These are phyloP conservation scores for Beaufortia kweichowensis DNA, from an alignment of 2,113 vertebrate species.

Conservation along the genomic window DNA sequence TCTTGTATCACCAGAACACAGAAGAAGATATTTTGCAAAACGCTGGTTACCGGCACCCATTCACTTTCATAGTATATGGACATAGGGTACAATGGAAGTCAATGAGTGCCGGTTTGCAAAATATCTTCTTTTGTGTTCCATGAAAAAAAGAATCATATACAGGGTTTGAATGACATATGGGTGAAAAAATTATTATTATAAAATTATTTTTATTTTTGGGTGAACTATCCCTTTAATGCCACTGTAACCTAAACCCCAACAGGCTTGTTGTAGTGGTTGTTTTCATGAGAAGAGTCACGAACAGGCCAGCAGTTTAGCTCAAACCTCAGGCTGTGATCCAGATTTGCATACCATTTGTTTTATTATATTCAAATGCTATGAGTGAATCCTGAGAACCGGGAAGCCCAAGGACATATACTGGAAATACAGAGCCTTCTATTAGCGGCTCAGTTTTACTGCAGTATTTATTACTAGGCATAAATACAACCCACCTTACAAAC, in stretches of 20 bases:
- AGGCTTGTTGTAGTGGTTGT: conserved; percentile 2
- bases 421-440: neutral
- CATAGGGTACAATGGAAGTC: no score
- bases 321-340: conserved; percentile 9
- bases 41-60: no score
- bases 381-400: neutral
- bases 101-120: no score
- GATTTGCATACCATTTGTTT: conserved; percentile 29
- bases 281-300: neutral
- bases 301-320: conserved; percentile 9
- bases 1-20: no score
- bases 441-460: neutral
- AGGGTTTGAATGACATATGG: no score
- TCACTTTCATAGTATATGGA: no score
- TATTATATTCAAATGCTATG: conserved; percentile 15
- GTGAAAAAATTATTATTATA: no score
- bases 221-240: no score
- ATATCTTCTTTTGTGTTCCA: no score
- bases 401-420: neutral
- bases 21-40: no score
- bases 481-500: neutral
- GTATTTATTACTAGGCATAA: neutral
- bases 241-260: neutral
- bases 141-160: no score
- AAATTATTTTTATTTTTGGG: no score